Conservation (phyloP, 1,140 invertebrate species). For the Meloidogyne hapla region DNA sequence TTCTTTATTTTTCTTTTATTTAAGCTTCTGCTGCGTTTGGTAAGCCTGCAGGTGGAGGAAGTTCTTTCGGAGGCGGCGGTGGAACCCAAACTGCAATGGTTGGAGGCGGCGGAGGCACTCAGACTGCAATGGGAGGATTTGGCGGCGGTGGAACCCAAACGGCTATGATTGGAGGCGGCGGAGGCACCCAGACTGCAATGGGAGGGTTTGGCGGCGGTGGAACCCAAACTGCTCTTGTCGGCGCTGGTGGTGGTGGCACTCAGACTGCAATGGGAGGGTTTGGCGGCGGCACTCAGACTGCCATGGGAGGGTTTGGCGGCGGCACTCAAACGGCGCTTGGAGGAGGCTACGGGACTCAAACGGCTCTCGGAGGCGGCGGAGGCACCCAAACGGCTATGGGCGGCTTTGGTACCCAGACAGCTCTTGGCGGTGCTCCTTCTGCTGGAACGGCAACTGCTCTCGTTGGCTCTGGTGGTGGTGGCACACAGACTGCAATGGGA, state of each 20-base stretch:
- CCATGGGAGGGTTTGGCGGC: too few species aligned
- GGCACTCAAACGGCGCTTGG: too few species aligned
- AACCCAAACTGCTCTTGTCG: not conserved
- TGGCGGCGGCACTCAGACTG: too few species aligned
- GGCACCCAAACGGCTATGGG: not conserved
- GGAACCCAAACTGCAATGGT: not conserved
- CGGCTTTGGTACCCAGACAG: not conserved
- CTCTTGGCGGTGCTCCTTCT: not conserved
- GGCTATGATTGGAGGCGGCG: too few species aligned
- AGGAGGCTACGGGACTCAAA: too few species aligned
- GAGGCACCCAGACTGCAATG: too few species aligned
- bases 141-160: too few species aligned
- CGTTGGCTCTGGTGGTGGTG: not conserved
- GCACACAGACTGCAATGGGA: not conserved
- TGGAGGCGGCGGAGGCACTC: too few species aligned
- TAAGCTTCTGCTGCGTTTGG: not conserved
- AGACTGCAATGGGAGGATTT: too few species aligned
- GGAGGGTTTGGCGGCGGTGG: too few species aligned
- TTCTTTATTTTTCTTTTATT: not conserved
- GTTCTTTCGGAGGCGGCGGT: not conserved
- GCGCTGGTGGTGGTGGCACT: not conserved
- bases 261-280: not conserved
- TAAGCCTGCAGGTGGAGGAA: not conserved
- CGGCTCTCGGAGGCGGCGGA: not conserved
- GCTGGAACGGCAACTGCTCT: not conserved